Percentiles rank a stretch among this genome's conserved stretches.
Evolutionary conservation across 2,113 vertebrate species (phyloP).

Genomic region (Osmerus eperlanus): DNA sequence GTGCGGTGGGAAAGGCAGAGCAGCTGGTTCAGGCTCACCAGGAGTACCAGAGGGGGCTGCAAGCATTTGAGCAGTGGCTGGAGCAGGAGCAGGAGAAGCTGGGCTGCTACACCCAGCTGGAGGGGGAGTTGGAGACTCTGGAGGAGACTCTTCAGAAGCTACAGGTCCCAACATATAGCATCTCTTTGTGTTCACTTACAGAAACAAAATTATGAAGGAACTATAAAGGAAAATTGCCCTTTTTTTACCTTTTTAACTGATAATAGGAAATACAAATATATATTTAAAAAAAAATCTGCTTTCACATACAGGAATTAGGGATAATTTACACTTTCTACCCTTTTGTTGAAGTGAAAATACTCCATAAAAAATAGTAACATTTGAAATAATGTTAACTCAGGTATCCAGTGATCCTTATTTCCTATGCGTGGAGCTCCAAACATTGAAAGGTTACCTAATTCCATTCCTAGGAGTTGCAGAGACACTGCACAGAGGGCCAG

Average conservation of each 20-base stretch:
- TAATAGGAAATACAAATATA: background rate
- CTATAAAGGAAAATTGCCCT: background rate
- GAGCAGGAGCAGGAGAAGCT: slow-evolving; percentile 87
- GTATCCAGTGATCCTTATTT: too few relatives aligned
- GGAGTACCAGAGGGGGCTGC: slow-evolving; percentile 86
- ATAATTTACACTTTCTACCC: too few relatives aligned
- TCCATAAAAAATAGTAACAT: too few relatives aligned
- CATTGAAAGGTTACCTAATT: background rate
- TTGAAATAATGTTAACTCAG: too few relatives aligned
- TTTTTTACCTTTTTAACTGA: background rate
- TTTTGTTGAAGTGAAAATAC: too few relatives aligned
- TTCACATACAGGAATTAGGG: too few relatives aligned
- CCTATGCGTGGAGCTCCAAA: background rate
- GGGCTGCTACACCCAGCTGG: slow-evolving; percentile 75
- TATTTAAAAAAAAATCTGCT: too few relatives aligned
- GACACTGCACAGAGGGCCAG: slow-evolving; percentile 86
- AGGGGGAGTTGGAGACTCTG: slow-evolving; percentile 80
- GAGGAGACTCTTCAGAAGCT: slow-evolving; percentile 82
- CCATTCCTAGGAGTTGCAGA: slow-evolving; percentile 74
- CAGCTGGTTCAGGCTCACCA: slow-evolving; percentile 83
- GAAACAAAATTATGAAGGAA: background rate
- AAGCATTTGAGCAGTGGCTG: slow-evolving; percentile 89
- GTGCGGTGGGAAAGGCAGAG: slow-evolving; percentile 80
- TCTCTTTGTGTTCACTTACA: background rate
- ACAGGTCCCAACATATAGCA: slow-evolving; percentile 73